Evolutionary conservation across 1,140 invertebrate genomes (phyloP).

Genomic region (Lasioglossum albipes): DNA sequence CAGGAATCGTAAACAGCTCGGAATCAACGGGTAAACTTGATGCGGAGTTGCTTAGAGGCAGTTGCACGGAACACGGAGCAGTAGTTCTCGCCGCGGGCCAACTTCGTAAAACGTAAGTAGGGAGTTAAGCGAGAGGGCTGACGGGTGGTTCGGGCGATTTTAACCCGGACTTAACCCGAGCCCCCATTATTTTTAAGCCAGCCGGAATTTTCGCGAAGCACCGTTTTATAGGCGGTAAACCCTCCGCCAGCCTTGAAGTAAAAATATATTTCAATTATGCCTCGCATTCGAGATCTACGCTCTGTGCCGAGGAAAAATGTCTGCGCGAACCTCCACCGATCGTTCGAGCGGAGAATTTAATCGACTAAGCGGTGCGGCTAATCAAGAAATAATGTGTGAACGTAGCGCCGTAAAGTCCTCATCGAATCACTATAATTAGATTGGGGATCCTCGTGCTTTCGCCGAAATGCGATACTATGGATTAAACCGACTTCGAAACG

Average conservation of each 20-base stretch:
- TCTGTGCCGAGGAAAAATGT: no score
- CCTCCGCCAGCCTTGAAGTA: background rate
- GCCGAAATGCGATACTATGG: no score
- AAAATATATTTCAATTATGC: constrained; percentile 8
- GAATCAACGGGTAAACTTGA: constrained; percentile 1
- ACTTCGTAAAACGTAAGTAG: constrained; percentile 7
- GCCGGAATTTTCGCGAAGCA: background rate
- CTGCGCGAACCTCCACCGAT: no score
- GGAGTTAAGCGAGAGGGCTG: background rate
- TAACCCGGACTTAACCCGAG: background rate
- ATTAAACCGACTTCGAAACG: no score
- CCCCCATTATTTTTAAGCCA: constrained; percentile 8
- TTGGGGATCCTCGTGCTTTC: no score
- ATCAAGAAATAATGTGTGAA: no score
- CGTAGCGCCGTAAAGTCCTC: no score
- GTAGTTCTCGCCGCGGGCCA: background rate
- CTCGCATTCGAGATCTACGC: background rate
- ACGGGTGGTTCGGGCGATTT: background rate
- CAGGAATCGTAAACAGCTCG: background rate
- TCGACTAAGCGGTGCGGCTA: no score
- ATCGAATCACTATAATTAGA: no score
- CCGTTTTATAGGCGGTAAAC: constrained; percentile 8
- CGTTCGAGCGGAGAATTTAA: no score
- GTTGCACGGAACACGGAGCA: background rate
- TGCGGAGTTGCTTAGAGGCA: background rate